These are phyloP conservation scores for Nasalis larvatus DNA, from an alignment of 2,113 vertebrate genomes.

Conservation along the genomic window DNA sequence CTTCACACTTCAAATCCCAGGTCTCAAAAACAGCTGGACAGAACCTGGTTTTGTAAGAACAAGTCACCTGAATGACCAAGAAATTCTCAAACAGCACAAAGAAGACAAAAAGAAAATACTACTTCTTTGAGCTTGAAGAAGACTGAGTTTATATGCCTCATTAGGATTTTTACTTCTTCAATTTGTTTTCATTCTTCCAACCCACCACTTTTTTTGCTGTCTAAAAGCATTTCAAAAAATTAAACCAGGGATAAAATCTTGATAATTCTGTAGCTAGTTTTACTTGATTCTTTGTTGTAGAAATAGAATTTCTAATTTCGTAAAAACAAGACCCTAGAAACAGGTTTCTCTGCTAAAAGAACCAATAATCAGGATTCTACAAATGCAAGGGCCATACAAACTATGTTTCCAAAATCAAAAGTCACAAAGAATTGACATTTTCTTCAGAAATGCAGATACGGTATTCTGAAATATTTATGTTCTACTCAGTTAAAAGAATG, in stretches of 20 bases:
- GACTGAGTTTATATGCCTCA: background rate
- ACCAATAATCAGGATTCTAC: background rate
- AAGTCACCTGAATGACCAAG: background rate
- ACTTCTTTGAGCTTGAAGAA: background rate
- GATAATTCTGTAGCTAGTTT: background rate
- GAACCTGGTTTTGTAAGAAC: background rate
- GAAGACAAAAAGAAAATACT: background rate
- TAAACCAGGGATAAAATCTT: background rate
- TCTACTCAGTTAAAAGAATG: background rate
- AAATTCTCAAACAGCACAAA: background rate
- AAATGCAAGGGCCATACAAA: background rate
- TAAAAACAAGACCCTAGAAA: background rate
- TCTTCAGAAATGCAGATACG: background rate
- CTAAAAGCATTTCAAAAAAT: background rate
- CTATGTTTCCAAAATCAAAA: background rate
- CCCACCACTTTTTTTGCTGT: background rate
- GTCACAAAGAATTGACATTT: background rate
- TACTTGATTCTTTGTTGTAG: background rate
- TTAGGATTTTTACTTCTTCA: background rate
- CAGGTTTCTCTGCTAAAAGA: background rate
- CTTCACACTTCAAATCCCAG: background rate
- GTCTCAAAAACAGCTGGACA: background rate
- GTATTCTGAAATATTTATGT: background rate
- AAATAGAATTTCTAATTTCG: background rate
- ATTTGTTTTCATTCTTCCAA: background rate